Evolutionary conservation across 2,888 invertebrate genomes (phyloP).

Genomic region (Agrenia bidenticulata): DNA sequence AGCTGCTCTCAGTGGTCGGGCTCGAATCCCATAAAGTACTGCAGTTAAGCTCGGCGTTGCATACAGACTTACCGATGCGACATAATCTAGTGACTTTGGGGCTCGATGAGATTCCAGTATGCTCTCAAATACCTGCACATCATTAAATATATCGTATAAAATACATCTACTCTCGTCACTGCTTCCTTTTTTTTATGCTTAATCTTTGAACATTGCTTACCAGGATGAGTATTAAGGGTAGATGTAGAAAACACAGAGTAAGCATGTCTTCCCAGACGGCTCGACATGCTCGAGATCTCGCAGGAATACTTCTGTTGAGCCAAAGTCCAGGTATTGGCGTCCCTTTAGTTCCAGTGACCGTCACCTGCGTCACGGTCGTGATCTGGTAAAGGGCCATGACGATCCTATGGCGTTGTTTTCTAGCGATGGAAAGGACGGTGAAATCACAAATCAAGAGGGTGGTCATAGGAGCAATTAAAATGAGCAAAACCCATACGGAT

Average conservation of each 20-base stretch:
- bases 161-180: too few species aligned
- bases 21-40: conserved; percentile 50
- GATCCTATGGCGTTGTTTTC: conserved; percentile 77
- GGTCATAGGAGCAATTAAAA: conserved; percentile 52
- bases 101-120: conserved; percentile 37
- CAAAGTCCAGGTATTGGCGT: conserved; percentile 49
- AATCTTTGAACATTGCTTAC: conserved; percentile 29
- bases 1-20: conserved; percentile 49
- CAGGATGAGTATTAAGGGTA: conserved; percentile 51
- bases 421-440: conserved; percentile 60
- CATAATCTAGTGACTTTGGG: conserved; percentile 39
- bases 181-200: not conserved
- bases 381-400: conserved; percentile 83
- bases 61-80: conserved; percentile 49
- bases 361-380: conserved; percentile 76
- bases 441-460: conserved; percentile 53
- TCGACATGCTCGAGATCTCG: conserved; percentile 50
- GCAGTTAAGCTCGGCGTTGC: conserved; percentile 49
- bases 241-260: conserved; percentile 48
- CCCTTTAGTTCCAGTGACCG: conserved; percentile 53
- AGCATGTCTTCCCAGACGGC: conserved; percentile 51
- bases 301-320: conserved; percentile 50
- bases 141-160: not conserved
- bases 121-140: conserved; percentile 42
- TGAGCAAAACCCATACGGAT: conserved; percentile 52